Evolutionary conservation across 2,113 vertebrate genomes (phyloP), one percentile per base, ranked within the genome.

Genomic region (Arenaria interpres): DNA sequence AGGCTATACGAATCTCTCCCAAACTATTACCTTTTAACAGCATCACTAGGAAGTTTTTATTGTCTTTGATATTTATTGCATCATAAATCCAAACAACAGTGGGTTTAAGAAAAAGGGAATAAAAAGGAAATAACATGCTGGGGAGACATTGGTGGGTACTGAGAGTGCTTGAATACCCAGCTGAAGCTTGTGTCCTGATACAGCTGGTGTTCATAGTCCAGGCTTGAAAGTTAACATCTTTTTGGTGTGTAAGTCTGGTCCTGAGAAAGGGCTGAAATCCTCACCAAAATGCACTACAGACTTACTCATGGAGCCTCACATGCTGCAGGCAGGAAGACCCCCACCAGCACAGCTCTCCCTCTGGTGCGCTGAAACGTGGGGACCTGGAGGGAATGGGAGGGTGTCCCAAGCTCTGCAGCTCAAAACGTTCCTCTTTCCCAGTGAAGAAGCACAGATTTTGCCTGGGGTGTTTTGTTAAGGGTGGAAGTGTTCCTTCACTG

Each of bases 281-380:
- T 16, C 60, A 12, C 13, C 39, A 33, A 80, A 37, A 37, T 37
- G 17, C 41, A 23, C 28, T 53, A 22, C 33, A 88, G 53, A 16
- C 4, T 2, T 12, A 28, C 3, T 12, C 41, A 15, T 11, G 32
- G 15, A 73, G 14, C 5, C 24, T 30, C 64, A 30, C 0, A 0
- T 27, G 14, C 54, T 32, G 39, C 13, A 14, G n/a, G 24, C 17
- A 15, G 62, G 45, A 76, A 75, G 28, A 35, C 4, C 3, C 15
- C 28, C 32, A n/a, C 18, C 17, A 51, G n/a, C 1, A 2, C 54
- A 63, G 13, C 9, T 62, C 22, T 62, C 11, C 54, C n/a, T 64
- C 32, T 4, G 1, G 6, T 35, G 23, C n/a, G 9, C 32, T 30
- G n/a, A 46, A 80, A 48, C 1, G 0, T 1, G 9, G 48, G 17